phyloP scores from a whole-genome alignment of 2,797 vertebrate genomes.

The Rhynchonycteris naso region DNA sequence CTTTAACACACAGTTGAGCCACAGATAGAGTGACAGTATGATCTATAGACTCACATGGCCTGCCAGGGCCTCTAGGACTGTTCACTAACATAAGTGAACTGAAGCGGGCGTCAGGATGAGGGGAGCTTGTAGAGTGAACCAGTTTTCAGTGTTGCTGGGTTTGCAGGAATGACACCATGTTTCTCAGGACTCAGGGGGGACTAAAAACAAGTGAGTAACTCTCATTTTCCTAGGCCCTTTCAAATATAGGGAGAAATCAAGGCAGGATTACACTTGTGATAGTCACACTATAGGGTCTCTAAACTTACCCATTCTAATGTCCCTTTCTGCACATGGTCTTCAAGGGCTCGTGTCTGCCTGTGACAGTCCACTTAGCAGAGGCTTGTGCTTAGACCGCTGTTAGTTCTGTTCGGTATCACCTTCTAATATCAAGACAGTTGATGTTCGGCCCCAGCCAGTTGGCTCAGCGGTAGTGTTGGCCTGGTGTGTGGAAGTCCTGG shows the following conservation, averaged over 20 bases:
- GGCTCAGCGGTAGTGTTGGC: too few species aligned
- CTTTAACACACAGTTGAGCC: not conserved
- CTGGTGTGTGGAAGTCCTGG: too few species aligned
- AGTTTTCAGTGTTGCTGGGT: not conserved
- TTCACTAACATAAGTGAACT: not conserved
- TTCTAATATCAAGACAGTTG: not conserved
- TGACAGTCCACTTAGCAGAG: not conserved
- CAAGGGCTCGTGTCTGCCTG: not conserved
- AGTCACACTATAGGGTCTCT: not conserved
- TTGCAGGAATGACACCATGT: not conserved
- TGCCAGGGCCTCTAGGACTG: not conserved
- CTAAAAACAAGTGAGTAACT: not conserved
- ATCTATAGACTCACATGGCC: not conserved
- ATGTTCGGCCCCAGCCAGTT: too few species aligned
- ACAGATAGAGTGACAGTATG: not conserved
- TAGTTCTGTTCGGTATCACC: not conserved
- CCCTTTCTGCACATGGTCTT: accelerated
- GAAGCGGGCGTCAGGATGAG: not conserved
- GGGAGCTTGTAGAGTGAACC: not conserved
- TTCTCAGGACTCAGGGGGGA: not conserved
- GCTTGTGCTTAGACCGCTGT: not conserved
- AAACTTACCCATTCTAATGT: not conserved
- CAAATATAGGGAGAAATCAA: not conserved
- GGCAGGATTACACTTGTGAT: not conserved
- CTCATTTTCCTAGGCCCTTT: not conserved